Conservation (phyloP, 2,888 invertebrate species). For the Sisyra terminalis region DNA sequence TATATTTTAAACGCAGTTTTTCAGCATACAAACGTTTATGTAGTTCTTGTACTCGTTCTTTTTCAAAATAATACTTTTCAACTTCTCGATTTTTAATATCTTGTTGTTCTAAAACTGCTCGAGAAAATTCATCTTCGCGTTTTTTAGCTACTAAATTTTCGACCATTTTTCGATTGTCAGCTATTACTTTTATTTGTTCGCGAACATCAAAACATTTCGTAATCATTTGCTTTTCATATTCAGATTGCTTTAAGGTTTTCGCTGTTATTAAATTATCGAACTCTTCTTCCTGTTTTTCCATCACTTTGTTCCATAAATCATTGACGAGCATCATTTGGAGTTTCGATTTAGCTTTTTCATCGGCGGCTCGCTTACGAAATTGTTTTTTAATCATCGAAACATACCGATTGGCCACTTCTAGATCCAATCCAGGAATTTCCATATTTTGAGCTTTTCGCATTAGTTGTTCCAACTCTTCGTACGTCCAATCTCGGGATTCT, state of each 20-base stretch:
- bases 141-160: constrained; percentile 32
- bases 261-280: constrained; percentile 33
- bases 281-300: constrained; percentile 32
- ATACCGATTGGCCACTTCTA: too few relatives aligned
- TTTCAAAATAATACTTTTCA: constrained; percentile 25
- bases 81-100: constrained; percentile 23
- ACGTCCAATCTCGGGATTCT: constrained; percentile 27
- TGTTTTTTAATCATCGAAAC: neutral
- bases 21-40: constrained; percentile 35
- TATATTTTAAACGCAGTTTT: constrained; percentile 31
- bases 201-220: constrained; percentile 43
- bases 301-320: constrained; percentile 34
- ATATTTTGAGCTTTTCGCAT: constrained; percentile 21
- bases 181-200: constrained; percentile 36
- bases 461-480: constrained; percentile 25
- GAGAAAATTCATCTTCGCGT: constrained; percentile 31
- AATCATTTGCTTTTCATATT: constrained; percentile 48
- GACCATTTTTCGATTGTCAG: constrained; percentile 33
- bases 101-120: constrained; percentile 28
- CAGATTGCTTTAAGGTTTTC: constrained; percentile 40
- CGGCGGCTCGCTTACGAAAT: neutral
- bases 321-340: constrained; percentile 30
- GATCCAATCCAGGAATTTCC: too few relatives aligned
- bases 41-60: constrained; percentile 31
- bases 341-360: constrained; percentile 1